A percentile compares a stretch with the other conserved stretches of the same genome.
These are phyloP conservation scores for Carterocephalus palaemon DNA, from an alignment of 2,888 invertebrate species.

Conservation along the genomic window DNA sequence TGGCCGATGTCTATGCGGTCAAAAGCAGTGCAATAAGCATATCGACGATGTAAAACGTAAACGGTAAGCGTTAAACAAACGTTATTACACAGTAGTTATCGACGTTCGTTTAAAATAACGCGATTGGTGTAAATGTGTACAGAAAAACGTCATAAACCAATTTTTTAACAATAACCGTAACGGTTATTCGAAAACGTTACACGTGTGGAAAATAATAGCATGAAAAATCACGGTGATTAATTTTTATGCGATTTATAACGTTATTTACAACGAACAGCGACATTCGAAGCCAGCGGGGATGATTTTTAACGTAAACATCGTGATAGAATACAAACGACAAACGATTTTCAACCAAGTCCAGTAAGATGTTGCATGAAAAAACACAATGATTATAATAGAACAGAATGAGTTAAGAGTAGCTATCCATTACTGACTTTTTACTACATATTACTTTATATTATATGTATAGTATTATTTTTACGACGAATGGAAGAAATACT, in stretches of 20 bases:
- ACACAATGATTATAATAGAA: constrained; percentile 32
- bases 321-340: constrained; percentile 59
- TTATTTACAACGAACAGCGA: constrained; percentile 16
- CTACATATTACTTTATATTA: constrained; percentile 37
- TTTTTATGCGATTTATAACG: too few relatives aligned
- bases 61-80: constrained; percentile 30
- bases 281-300: constrained; percentile 30
- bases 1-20: constrained; percentile 72
- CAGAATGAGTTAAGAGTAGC: constrained; percentile 42
- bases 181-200: too few relatives aligned
- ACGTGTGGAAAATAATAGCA: too few relatives aligned
- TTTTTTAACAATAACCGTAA: too few relatives aligned
- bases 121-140: background rate
- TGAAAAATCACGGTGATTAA: too few relatives aligned
- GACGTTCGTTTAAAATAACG: constrained; percentile 6
- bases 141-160: too few relatives aligned
- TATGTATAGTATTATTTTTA: constrained; percentile 24
- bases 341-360: constrained; percentile 50
- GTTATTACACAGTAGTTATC: constrained; percentile 11
- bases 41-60: constrained; percentile 5
- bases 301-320: constrained; percentile 40
- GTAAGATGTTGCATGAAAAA: constrained; percentile 50
- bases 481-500: constrained; percentile 28
- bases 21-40: constrained; percentile 48
- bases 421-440: too few relatives aligned